Evolutionary conservation across 1,140 invertebrate genomes (phyloP).

Genomic region (Dendrolimus punctatus): DNA sequence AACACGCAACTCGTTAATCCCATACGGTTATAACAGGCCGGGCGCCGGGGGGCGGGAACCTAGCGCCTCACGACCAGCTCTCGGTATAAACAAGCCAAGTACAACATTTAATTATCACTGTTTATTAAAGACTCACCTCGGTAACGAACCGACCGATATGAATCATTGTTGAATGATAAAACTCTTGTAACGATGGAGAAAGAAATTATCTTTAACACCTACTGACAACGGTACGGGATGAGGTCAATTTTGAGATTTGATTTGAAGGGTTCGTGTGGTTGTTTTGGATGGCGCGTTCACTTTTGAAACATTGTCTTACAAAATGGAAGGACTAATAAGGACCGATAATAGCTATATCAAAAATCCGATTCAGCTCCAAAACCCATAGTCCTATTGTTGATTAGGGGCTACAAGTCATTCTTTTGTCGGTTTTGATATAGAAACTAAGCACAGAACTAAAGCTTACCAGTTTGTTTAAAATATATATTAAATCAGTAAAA

Average conservation of each 20-base stretch:
- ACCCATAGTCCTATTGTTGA: no score
- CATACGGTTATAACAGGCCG: conserved; percentile 27
- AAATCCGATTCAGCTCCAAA: no score
- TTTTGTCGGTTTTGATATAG: no score
- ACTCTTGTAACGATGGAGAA: conserved; percentile 19
- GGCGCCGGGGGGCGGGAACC: conserved; percentile 39
- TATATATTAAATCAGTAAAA: no score
- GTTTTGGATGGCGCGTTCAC: no score
- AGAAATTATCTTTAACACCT: conserved; percentile 49
- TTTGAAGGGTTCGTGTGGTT: no score
- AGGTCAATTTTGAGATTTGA: not conserved
- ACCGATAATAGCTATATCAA: no score
- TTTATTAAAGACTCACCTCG: conserved; percentile 53
- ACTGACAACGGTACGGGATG: conserved; percentile 15
- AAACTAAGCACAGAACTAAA: no score
- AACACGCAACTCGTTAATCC: conserved; percentile 45
- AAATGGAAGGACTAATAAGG: no score
- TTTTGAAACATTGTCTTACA: no score
- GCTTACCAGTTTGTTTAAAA: no score
- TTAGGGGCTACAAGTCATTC: no score
- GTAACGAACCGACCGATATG: conserved; percentile 35
- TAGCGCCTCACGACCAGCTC: conserved; percentile 18
- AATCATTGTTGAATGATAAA: conserved; percentile 34
- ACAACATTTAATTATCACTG: conserved; percentile 64
- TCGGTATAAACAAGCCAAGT: conserved; percentile 52